phyloP scores from a whole-genome alignment of 2,888 invertebrate genomes.

The Chaetogeoica ovagalla region DNA sequence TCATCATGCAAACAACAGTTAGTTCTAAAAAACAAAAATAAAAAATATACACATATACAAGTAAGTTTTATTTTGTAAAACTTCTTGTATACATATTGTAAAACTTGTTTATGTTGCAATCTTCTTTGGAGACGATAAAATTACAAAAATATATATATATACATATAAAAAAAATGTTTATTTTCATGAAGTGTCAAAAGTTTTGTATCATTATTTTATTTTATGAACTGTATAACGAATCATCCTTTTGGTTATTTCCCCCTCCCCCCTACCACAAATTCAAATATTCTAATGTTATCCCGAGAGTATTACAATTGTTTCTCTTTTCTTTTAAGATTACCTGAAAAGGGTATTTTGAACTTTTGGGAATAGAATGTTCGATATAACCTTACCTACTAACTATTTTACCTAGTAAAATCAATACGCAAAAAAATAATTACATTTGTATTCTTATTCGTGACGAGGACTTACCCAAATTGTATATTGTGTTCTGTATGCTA shows the following conservation, averaged over 20 bases:
- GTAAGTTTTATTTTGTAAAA: constrained; percentile 19
- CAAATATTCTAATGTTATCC: constrained; percentile 31
- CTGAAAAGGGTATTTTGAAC: neutral
- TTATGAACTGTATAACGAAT: constrained; percentile 47
- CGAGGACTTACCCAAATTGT: too few relatives aligned
- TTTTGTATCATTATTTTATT: constrained; percentile 45
- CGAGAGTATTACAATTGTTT: constrained; percentile 9
- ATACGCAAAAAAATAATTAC: too few relatives aligned
- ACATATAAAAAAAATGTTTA: constrained; percentile 4
- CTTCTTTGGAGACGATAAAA: constrained; percentile 37
- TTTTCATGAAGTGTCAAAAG: constrained; percentile 40
- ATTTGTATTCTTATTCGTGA: too few relatives aligned
- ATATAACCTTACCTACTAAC: neutral
- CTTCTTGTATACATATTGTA: constrained; percentile 42
- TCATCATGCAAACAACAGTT: neutral
- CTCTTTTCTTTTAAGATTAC: neutral
- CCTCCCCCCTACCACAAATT: neutral
- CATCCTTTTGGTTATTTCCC: constrained; percentile 19
- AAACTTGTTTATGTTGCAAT: constrained; percentile 35
- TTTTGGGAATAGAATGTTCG: neutral
- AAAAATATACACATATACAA: neutral
- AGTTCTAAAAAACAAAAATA: neutral
- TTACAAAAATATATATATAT: constrained; percentile 25
- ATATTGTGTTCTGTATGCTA: too few relatives aligned
- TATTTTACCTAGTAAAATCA: neutral